These are phyloP conservation scores for Struthidea cinerea DNA, from an alignment of 2,113 vertebrate species.

Conservation along the genomic window DNA sequence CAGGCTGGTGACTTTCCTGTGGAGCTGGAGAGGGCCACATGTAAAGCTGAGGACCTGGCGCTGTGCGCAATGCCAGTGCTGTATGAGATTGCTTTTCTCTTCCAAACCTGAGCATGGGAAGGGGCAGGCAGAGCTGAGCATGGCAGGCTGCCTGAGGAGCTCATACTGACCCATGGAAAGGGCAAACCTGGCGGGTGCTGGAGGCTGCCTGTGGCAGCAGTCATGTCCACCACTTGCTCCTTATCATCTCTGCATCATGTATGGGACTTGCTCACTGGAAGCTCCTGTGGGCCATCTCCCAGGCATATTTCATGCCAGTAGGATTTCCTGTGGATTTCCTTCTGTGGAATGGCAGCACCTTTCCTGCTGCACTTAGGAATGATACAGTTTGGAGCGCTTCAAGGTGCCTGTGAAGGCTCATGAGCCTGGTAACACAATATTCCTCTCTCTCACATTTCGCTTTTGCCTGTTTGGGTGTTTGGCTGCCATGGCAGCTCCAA, in stretches of 20 bases:
- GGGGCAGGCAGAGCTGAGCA: background rate
- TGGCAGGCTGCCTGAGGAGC: background rate
- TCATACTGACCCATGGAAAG: background rate
- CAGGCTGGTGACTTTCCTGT: background rate
- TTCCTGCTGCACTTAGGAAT: background rate
- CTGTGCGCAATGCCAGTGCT: rapidly evolving
- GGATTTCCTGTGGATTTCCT: background rate
- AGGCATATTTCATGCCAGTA: background rate
- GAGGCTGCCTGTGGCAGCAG: background rate
- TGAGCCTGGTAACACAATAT: background rate
- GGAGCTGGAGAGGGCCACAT: background rate
- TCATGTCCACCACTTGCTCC: background rate
- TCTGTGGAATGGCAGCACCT: background rate
- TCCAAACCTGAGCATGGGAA: background rate
- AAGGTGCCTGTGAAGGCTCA: background rate
- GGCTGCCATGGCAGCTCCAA: constrained; percentile 9
- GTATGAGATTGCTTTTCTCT: background rate
- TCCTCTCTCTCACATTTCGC: background rate
- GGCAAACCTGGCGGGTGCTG: background rate
- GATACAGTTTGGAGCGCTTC: rapidly evolving
- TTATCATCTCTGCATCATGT: background rate
- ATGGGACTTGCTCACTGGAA: background rate
- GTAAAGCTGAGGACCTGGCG: background rate
- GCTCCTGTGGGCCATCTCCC: background rate
- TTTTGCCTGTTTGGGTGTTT: constrained; percentile 11